phyloP scores from a whole-genome alignment of 2,888 invertebrate genomes.

The Macrosoma leucophasiata region DNA sequence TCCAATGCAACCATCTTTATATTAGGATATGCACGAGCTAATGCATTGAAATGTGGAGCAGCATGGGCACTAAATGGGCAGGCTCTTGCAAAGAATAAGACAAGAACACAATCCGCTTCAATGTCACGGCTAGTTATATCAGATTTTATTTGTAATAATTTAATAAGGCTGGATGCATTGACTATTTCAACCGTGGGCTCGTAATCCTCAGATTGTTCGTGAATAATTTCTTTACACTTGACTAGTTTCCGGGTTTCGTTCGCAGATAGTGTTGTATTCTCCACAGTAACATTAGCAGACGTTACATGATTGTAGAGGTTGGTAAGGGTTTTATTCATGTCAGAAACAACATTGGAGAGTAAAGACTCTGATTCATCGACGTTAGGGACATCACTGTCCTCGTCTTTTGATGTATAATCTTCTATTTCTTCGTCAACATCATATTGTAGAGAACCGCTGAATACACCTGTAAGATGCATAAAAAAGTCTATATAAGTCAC shows the following conservation, averaged over 20 bases:
- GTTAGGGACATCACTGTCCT: constrained; percentile 51
- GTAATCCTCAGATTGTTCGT: constrained; percentile 47
- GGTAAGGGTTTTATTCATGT: constrained; percentile 64
- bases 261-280: constrained; percentile 46
- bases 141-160: constrained; percentile 77
- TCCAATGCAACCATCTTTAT: constrained; percentile 93
- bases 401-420: constrained; percentile 33
- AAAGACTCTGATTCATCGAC: constrained; percentile 66
- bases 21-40: constrained; percentile 90
- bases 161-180: constrained; percentile 82
- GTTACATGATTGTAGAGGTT: constrained; percentile 63
- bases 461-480: too few species aligned
- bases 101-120: constrained; percentile 82
- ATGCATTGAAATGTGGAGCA: constrained; percentile 92
- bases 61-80: constrained; percentile 94
- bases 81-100: constrained; percentile 92
- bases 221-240: constrained; percentile 56
- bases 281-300: constrained; percentile 54
- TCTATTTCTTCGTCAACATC: constrained; percentile 52
- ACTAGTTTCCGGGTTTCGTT: constrained; percentile 66
- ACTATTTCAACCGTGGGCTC: constrained; percentile 77
- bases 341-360: constrained; percentile 60
- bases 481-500: too few species aligned
- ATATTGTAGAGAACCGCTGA: constrained; percentile 43
- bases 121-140: constrained; percentile 79